A percentile compares a stretch with the other conserved stretches of the same genome.
phyloP scores from a whole-genome alignment of 1,140 invertebrate species.

The Hyphantria cunea region DNA sequence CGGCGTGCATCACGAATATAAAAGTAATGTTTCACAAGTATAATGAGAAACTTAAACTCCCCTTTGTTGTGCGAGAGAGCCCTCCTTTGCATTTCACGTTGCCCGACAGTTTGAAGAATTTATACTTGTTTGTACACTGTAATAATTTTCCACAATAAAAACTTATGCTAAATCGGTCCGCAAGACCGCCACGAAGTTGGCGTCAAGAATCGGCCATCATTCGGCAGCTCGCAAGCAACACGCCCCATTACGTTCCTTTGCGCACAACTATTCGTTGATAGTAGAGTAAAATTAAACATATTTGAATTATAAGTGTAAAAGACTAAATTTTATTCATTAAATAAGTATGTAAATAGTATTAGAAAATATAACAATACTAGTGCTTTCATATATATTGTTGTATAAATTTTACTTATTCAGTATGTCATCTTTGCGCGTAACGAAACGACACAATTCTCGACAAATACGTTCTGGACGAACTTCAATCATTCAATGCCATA shows the following conservation, averaged over 20 bases:
- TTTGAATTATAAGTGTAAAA: too few relatives aligned
- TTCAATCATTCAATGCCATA: background rate
- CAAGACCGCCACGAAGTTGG: conserved; percentile 67
- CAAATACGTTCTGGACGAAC: background rate
- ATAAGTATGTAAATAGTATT: too few relatives aligned
- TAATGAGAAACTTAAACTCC: conserved; percentile 58
- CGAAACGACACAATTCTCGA: background rate
- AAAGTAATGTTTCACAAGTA: conserved; percentile 35
- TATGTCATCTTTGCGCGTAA: background rate
- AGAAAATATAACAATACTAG: too few relatives aligned
- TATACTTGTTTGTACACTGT: conserved; percentile 46
- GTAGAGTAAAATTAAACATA: too few relatives aligned
- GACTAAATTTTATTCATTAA: too few relatives aligned
- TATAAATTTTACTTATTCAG: too few relatives aligned
- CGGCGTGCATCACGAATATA: conserved; percentile 51
- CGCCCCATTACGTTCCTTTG: conserved; percentile 60
- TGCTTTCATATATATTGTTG: too few relatives aligned
- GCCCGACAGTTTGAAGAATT: conserved; percentile 52
- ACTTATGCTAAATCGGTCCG: conserved; percentile 52
- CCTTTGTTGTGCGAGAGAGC: conserved; percentile 72
- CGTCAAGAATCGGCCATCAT: conserved; percentile 67
- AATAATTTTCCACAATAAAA: conserved; percentile 54
- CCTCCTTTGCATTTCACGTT: conserved; percentile 78
- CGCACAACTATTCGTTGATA: conserved; percentile 15
- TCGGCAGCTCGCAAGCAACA: conserved; percentile 55